Percentiles rank a stretch among this genome's conserved stretches.
Conservation (phyloP, 64 coral and sea anemone species). For the Montipora cactus region DNA sequence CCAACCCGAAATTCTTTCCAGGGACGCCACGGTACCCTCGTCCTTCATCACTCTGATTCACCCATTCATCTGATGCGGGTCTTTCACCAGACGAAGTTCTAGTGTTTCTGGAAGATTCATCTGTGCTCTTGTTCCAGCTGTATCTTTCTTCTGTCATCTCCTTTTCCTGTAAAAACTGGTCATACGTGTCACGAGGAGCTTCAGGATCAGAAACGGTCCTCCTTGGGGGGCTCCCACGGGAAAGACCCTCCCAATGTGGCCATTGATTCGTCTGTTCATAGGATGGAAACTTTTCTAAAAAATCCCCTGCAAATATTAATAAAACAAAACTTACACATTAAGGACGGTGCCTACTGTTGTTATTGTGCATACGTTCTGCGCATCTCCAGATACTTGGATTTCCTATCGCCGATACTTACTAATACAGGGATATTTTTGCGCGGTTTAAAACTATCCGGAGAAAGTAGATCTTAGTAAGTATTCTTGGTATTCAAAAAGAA, state of each 20-base stretch:
- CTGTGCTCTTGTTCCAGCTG: background rate
- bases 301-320: background rate
- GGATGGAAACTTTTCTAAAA: background rate
- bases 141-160: background rate
- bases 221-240: background rate
- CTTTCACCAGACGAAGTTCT: background rate
- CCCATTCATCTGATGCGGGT: constrained; percentile 26
- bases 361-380: no score
- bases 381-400: no score
- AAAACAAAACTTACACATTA: background rate
- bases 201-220: background rate
- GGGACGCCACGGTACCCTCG: background rate
- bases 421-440: no score
- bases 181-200: background rate
- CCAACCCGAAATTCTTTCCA: background rate
- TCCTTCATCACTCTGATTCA: background rate
- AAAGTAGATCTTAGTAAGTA: no score
- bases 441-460: no score
- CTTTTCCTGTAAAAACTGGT: background rate
- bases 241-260: background rate
- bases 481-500: no score
- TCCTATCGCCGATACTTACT: no score
- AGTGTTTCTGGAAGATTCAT: background rate
- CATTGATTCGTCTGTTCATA: background rate
- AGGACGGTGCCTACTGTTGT: no score